Evolutionary conservation across 2,888 invertebrate species (phyloP).

Genomic region (Gryllus longicercus): DNA sequence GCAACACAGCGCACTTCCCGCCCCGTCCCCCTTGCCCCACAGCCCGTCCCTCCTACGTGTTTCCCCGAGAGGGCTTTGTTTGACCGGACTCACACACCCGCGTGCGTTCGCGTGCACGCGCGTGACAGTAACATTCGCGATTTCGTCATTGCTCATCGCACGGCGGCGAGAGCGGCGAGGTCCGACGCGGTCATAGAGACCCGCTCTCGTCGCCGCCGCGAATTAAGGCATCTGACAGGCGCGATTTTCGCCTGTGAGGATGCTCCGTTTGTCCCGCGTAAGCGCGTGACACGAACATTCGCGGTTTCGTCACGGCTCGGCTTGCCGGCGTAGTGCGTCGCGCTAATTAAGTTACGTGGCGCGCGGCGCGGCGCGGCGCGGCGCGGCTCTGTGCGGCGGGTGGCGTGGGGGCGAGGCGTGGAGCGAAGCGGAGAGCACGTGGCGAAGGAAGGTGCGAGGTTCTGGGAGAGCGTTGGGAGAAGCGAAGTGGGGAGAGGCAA

Average conservation of each 20-base stretch:
- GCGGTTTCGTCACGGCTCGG: not conserved
- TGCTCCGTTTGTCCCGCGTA: not conserved
- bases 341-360: no score
- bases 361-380: no score
- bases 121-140: slow-evolving; percentile 1
- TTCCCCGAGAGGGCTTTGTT: not conserved
- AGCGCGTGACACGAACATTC: not conserved
- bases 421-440: no score
- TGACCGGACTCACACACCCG: not conserved
- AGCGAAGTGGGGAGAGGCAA: no score
- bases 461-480: no score
- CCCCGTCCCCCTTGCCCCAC: not conserved
- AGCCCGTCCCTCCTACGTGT: not conserved
- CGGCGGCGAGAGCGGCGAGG: no score
- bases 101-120: not conserved
- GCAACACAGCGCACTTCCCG: no score
- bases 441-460: no score
- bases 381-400: no score
- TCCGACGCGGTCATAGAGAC: no score
- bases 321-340: no score
- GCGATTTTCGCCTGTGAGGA: not conserved
- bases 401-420: no score
- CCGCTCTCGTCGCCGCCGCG: not conserved
- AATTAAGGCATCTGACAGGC: not conserved
- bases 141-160: slow-evolving; percentile 8